Percentiles rank a stretch among this genome's conserved stretches.
These are phyloP conservation scores for Drosophila arizonae DNA, from an alignment of 1,140 invertebrate genomes.

Conservation along the genomic window DNA sequence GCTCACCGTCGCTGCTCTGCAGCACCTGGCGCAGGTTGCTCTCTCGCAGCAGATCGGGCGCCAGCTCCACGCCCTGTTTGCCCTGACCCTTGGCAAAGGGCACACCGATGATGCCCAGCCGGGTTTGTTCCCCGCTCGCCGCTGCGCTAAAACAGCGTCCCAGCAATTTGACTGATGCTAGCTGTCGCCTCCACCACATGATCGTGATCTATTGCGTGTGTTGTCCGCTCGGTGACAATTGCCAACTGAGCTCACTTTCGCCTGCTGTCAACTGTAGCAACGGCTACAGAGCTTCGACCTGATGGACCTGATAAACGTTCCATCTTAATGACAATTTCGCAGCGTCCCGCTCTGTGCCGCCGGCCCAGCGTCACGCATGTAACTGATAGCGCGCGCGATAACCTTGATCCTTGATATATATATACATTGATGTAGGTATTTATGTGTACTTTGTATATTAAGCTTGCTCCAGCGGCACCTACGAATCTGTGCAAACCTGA, in stretches of 20 bases:
- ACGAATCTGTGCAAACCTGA: constrained; percentile 11
- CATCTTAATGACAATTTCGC: constrained; percentile 9
- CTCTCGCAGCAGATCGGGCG: constrained; percentile 84
- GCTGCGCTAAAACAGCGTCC: background rate
- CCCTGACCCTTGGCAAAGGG: constrained; percentile 89
- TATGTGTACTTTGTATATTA: background rate
- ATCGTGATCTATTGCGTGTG: background rate
- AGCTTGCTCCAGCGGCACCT: background rate
- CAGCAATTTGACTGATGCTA: constrained; percentile 36
- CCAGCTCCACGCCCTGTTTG: constrained; percentile 85
- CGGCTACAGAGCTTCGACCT: background rate
- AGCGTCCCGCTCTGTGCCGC: background rate
- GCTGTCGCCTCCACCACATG: constrained; percentile 59
- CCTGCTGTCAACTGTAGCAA: constrained; percentile 43
- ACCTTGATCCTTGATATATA: constrained; percentile 67
- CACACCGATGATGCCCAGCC: constrained; percentile 88
- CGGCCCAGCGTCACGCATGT: constrained; percentile 29
- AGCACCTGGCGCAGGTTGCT: constrained; percentile 79
- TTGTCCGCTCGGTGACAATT: constrained; percentile 18
- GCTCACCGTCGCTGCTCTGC: constrained; percentile 64
- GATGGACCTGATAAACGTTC: constrained; percentile 44
- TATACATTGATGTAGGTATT: background rate
- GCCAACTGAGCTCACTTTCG: constrained; percentile 36
- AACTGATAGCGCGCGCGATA: constrained; percentile 48
- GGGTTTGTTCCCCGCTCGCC: constrained; percentile 26